These are phyloP conservation scores for Tuta absoluta DNA, from an alignment of 2,888 invertebrate genomes.

Conservation along the genomic window DNA sequence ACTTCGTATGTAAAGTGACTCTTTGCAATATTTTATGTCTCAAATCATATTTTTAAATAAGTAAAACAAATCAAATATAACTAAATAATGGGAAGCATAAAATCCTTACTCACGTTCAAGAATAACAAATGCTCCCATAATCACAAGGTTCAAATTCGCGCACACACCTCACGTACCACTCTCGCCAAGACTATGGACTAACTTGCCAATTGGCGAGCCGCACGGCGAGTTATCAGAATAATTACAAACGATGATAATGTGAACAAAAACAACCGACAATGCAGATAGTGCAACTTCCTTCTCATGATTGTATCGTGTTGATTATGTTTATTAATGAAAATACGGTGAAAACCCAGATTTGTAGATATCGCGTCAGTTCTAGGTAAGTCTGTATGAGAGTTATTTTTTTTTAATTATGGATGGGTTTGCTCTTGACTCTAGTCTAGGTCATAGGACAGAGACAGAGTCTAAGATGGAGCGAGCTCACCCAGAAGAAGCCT, in stretches of 20 bases:
- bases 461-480: too few relatives aligned
- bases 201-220: constrained; percentile 11
- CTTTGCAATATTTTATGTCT: too few relatives aligned
- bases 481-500: too few relatives aligned
- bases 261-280: constrained; percentile 39
- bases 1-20: too few relatives aligned
- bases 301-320: constrained; percentile 41
- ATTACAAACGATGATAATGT: constrained; percentile 32
- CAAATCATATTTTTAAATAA: too few relatives aligned
- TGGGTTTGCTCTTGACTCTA: too few relatives aligned
- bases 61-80: neutral
- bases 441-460: too few relatives aligned
- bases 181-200: neutral
- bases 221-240: constrained; percentile 10
- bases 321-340: constrained; percentile 29
- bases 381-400: too few relatives aligned
- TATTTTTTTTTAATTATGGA: too few relatives aligned
- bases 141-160: neutral
- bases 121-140: neutral
- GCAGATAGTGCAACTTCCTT: constrained; percentile 51
- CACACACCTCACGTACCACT: neutral
- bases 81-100: too few relatives aligned
- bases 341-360: neutral
- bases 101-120: neutral
- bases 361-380: neutral